Percentiles rank a stretch among this genome's conserved stretches.
These are phyloP conservation scores for Eremophila alpestris DNA, from an alignment of 2,797 vertebrate genomes.

Conservation along the genomic window DNA sequence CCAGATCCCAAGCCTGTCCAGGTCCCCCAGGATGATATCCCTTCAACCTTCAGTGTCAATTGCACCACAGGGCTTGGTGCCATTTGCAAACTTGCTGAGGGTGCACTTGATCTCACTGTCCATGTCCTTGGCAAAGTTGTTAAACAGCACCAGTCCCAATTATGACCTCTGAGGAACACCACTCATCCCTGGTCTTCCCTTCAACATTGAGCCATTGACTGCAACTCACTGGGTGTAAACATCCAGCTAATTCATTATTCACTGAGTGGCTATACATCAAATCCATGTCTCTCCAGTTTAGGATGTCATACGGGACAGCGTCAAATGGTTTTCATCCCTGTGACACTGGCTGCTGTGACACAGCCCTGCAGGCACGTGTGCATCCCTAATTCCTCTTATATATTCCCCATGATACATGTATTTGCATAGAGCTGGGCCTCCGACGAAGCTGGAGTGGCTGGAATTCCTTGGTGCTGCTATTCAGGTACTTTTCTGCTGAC, in stretches of 20 bases:
- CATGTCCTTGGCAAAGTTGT: background rate
- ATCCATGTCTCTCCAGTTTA: background rate
- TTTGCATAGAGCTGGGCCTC: background rate
- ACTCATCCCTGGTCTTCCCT: background rate
- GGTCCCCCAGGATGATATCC: background rate
- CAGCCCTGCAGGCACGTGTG: background rate
- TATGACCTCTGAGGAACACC: background rate
- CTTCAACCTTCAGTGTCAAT: background rate
- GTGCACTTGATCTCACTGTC: background rate
- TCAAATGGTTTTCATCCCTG: background rate
- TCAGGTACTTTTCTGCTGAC: background rate
- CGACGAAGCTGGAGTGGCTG: background rate
- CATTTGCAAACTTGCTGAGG: background rate
- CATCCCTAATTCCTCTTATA: background rate
- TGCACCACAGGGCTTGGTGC: background rate
- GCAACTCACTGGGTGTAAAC: background rate
- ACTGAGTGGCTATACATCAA: background rate
- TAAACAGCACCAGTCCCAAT: fast-evolving
- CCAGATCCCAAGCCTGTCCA: background rate
- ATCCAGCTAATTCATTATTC: background rate
- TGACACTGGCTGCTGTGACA: background rate
- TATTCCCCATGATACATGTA: background rate
- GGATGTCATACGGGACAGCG: background rate
- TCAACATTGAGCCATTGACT: background rate
- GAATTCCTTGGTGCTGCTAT: background rate